Percentiles rank a stretch among this genome's conserved stretches.
Evolutionary conservation across 2,797 vertebrate genomes (phyloP).

Genomic region (Basileuterus tristriatus): DNA sequence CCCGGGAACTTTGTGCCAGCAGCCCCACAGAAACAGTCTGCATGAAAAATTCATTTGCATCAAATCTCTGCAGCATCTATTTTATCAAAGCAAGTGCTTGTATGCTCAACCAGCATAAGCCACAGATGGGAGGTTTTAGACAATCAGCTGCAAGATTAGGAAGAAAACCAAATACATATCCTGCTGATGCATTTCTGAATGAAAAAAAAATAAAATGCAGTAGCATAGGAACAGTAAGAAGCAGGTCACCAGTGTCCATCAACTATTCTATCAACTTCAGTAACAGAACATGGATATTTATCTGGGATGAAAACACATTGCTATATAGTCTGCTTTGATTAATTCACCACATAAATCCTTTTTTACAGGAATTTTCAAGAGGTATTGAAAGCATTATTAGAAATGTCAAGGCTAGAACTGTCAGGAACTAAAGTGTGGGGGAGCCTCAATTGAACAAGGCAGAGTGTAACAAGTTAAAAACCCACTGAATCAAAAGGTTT

Average conservation of each 20-base stretch:
- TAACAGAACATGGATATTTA: constrained; percentile 10
- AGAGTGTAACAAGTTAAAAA: not conserved
- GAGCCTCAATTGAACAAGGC: not conserved
- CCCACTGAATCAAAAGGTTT: not conserved
- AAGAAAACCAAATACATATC: not conserved
- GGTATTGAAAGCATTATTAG: constrained; percentile 1
- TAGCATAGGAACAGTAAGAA: not conserved
- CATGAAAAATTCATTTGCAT: constrained; percentile 56
- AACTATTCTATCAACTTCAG: constrained; percentile 27
- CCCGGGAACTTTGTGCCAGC: not conserved
- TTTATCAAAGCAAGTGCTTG: constrained; percentile 49
- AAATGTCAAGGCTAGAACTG: not conserved
- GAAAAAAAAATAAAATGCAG: not conserved
- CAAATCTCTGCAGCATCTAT: constrained; percentile 23
- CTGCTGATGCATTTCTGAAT: constrained; percentile 1
- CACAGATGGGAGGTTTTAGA: constrained; percentile 41
- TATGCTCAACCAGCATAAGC: not conserved
- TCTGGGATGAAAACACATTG: not conserved
- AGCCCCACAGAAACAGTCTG: constrained; percentile 1
- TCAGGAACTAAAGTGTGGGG: not conserved
- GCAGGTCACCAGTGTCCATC: not conserved
- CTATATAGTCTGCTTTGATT: not conserved
- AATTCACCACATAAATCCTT: not conserved
- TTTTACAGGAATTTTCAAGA: constrained; percentile 7
- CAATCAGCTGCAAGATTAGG: constrained; percentile 31